Base-by-base conservation (phyloP, 1,140 invertebrate species). In the Phocides pigmalion region DNA sequence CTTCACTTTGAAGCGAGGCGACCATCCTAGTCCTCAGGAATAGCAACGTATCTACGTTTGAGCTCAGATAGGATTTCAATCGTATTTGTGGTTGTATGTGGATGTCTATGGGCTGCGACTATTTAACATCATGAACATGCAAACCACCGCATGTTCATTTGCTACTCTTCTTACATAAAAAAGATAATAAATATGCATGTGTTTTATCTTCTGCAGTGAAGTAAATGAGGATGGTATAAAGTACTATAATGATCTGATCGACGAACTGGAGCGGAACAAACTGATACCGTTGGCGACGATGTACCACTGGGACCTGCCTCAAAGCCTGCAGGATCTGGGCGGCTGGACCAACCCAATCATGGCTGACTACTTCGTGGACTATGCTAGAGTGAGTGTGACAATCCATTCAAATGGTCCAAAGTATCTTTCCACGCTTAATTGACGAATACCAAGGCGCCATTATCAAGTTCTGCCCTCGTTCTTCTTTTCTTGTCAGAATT, bases 211-310 rank as follows among this genome's bases (percentile, higher is more conserved):
- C 16, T 72, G 0, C 68, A 88, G 85, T 63, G 66, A 87, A 15
- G 64, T 94, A 1, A 94, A 94, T 67, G 72, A 89, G 65, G 82
- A 92, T 28, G 94, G 94, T 25, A 81, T 95, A 16, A 76, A 92
- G 20, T 95, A 94, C 73, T 95, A 95, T 74, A 93, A 92, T 51
- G 81, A 89, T 5, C 64, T 95, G 0, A 92, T 95, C 6, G 76
- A 94, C 64, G 93, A 91, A 64, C 72, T 95, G 2, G 47, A 85
- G 2, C 54, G 12, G 0, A 85, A 91, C 39, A 77, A 83, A 9
- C 93, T 94, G 37, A 67, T 78, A 37, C 93, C 93, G 0, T 61
- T 94, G 44, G 92, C 93, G 17, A 93, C 93, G 0, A 89, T 94
- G 82, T 93, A 93, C 81, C 87, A 90, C 51, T 90, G 83, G 83